Percentiles rank a stretch among this genome's conserved stretches.
Conservation (phyloP, 2,113 vertebrate species). For the Origma solitaria region DNA sequence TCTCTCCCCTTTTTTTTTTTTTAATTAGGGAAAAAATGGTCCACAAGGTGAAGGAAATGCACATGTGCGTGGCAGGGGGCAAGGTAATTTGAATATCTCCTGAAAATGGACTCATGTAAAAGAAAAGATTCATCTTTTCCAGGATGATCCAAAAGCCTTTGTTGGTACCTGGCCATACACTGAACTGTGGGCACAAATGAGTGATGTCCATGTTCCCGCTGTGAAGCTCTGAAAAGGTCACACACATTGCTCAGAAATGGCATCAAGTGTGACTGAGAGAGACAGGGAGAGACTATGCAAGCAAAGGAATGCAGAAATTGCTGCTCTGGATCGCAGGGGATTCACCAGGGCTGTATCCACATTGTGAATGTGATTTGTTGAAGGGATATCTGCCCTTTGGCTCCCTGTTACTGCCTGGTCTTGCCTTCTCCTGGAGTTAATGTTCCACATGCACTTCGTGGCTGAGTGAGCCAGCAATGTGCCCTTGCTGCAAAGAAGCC, state of each 20-base stretch:
- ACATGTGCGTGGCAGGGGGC: fast-evolving
- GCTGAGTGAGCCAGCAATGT: background rate
- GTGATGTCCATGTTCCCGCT: background rate
- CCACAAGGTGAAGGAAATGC: background rate
- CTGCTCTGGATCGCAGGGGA: background rate
- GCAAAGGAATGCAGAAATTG: background rate
- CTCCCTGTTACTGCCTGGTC: background rate
- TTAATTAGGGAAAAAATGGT: fast-evolving
- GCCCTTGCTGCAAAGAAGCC: background rate
- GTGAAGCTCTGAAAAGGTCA: background rate
- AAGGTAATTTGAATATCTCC: background rate
- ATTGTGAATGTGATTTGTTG: background rate
- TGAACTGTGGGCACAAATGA: background rate
- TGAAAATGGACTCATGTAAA: background rate
- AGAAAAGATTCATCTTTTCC: background rate
- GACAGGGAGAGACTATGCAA: background rate
- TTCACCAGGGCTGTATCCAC: background rate
- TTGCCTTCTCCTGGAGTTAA: background rate
- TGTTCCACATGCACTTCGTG: background rate
- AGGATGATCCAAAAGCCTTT: background rate
- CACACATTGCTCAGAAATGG: background rate
- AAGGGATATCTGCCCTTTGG: background rate
- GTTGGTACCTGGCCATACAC: background rate
- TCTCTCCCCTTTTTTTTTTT: background rate
- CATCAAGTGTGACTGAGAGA: background rate